phyloP scores from a whole-genome alignment of 2,797 vertebrate genomes.

The Phoxinus dragarum region DNA sequence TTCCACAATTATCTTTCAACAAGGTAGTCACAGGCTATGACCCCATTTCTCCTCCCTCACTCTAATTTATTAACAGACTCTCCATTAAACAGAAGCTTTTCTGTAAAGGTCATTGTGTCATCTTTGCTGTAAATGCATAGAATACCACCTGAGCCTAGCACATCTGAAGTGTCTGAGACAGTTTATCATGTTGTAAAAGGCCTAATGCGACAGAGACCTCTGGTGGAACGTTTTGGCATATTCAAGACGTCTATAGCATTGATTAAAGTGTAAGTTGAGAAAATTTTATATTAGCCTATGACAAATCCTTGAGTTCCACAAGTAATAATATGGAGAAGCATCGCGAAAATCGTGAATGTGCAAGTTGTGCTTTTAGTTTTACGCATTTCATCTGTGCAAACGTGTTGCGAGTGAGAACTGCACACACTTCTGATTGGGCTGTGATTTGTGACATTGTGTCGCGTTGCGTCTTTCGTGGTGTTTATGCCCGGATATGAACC shows the following conservation, averaged over 20 bases:
- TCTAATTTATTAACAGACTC: slow-evolving; percentile 32
- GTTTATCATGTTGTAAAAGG: not conserved
- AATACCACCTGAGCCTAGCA: slow-evolving; percentile 35
- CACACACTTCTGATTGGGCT: not conserved
- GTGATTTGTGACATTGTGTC: not conserved
- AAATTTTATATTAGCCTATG: not conserved
- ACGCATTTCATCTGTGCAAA: not conserved
- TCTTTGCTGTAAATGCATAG: slow-evolving; percentile 34
- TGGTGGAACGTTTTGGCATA: not conserved
- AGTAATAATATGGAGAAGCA: not conserved
- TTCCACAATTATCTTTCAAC: slow-evolving; percentile 27
- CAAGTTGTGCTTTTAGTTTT: not conserved
- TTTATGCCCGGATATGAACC: not conserved
- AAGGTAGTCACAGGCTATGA: slow-evolving; percentile 9
- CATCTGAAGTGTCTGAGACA: not conserved
- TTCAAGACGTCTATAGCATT: not conserved
- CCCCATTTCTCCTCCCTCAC: not conserved
- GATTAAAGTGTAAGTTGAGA: not conserved
- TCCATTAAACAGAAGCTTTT: slow-evolving; percentile 29
- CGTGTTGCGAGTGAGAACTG: not conserved
- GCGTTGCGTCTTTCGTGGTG: not conserved
- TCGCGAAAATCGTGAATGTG: not conserved
- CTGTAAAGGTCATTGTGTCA: slow-evolving; percentile 38
- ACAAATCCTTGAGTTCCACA: not conserved
- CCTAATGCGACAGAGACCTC: slow-evolving; percentile 2